Base-by-base conservation (phyloP, 2,888 invertebrate species). In the Synanthedon vespiformis region DNA sequence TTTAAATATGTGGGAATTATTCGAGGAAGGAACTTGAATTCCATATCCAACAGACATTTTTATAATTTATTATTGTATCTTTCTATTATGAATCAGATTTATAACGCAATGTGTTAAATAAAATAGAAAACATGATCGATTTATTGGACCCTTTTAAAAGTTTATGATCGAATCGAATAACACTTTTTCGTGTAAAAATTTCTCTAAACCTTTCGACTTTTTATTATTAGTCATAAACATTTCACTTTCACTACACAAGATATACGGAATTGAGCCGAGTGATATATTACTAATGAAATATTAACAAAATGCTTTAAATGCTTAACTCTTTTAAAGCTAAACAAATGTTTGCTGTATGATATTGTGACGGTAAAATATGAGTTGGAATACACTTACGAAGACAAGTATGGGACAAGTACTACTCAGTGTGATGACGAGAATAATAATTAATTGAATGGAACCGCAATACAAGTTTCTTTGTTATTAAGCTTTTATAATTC, bases 171-270 rank as follows among this genome's bases (percentile, higher is more conserved):
- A 34, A 34, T 34, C 34, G 10, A 34, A 22, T 22, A 22, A 44
- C n/a, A 44, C 44, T 13, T 44, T n/a, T n/a, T 44, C 14, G 14
- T 44, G 14, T 44, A 44, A 12, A 18, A 44, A 44, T 44, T 44
- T 44, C 14, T 13, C 13, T 14, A 44, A n/a, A 14, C 12, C 44
- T 44, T 44, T 14, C 44, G 6, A 44, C 44, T 44, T 44, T 44
- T 73, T 70, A 71, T 57, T 56, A 64, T 58, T 60, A 57, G 57
- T 66, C 60, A 68, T 74, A 74, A 73, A 76, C 68, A 68, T 65
- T 67, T 70, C 61, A 77, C 78, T 77, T 77, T 79, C 77, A 68
- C 70, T 67, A 57, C 22, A 49, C 40, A 52, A 50, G 49, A 16
- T 54, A 52, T 47, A 53, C 55, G 40, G 54, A 57, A 56, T 58